Percentiles rank a stretch among this genome's conserved stretches.
These are phyloP conservation scores for Uromys caudimaculatus DNA, from an alignment of 2,797 vertebrate species.

Conservation along the genomic window DNA sequence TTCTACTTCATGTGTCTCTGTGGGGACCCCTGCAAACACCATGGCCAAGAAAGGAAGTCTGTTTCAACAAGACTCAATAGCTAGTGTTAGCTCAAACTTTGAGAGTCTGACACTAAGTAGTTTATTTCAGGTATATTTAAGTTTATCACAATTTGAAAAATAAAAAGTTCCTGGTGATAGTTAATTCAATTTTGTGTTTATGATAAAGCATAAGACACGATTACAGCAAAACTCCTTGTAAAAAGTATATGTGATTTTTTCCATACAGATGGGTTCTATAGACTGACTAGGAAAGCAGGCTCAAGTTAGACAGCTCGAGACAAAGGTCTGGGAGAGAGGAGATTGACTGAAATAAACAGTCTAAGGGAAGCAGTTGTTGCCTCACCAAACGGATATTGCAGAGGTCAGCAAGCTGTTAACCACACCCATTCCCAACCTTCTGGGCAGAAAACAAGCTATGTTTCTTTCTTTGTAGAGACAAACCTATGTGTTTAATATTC, in stretches of 20 bases:
- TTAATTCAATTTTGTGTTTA: not conserved
- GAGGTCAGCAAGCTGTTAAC: not conserved
- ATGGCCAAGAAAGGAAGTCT: not conserved
- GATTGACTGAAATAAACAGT: not conserved
- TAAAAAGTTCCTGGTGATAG: not conserved
- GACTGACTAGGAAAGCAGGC: not conserved
- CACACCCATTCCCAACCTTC: not conserved
- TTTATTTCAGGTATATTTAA: not conserved
- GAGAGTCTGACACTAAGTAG: not conserved
- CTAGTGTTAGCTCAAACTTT: not conserved
- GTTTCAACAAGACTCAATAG: not conserved
- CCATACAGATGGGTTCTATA: not conserved
- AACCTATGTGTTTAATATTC: not conserved
- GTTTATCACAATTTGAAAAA: not conserved
- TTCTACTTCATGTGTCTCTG: not conserved
- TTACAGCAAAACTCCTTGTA: not conserved
- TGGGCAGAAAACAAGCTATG: not conserved
- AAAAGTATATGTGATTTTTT: not conserved
- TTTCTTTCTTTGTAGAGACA: not conserved
- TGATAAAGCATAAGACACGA: not conserved
- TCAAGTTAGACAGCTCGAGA: not conserved
- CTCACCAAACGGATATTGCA: not conserved
- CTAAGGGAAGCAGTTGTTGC: not conserved
- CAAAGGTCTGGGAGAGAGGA: no score
- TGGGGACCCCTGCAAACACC: not conserved